A percentile compares a stretch with the other conserved stretches of the same genome.
Evolutionary conservation across 2,797 vertebrate genomes (phyloP).

Genomic region (Cuculus canorus): DNA sequence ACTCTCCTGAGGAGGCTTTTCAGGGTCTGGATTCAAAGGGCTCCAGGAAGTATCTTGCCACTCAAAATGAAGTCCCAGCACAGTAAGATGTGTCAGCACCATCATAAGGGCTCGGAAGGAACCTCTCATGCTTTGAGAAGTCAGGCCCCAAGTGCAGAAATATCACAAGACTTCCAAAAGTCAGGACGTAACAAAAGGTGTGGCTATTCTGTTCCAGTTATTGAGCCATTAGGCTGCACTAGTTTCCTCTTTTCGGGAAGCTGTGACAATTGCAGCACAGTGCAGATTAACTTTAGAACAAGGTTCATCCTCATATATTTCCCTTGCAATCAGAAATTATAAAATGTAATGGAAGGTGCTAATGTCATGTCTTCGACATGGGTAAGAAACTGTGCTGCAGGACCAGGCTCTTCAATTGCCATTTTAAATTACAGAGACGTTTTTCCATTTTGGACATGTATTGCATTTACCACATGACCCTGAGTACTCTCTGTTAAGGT

Average conservation of each 20-base stretch:
- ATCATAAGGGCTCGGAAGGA: background rate
- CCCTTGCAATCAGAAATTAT: background rate
- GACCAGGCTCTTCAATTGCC: background rate
- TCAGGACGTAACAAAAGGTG: background rate
- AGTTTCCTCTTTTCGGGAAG: background rate
- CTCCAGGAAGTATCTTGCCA: background rate
- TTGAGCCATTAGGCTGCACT: background rate
- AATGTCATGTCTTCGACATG: background rate
- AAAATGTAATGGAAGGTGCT: background rate
- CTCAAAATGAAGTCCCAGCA: background rate
- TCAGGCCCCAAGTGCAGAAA: background rate
- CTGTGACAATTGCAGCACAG: background rate
- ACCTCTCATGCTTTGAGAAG: background rate
- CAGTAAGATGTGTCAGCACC: background rate
- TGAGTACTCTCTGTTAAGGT: background rate
- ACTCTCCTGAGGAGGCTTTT: background rate
- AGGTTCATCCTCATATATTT: background rate
- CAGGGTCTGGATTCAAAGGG: background rate
- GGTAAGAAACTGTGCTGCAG: background rate
- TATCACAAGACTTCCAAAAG: background rate
- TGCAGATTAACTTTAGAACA: background rate
- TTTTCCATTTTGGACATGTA: background rate
- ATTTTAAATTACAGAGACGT: background rate
- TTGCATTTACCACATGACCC: background rate
- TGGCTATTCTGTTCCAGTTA: background rate